These are phyloP conservation scores for Zootoca vivipara DNA, from an alignment of 2,113 vertebrate species.

Conservation along the genomic window DNA sequence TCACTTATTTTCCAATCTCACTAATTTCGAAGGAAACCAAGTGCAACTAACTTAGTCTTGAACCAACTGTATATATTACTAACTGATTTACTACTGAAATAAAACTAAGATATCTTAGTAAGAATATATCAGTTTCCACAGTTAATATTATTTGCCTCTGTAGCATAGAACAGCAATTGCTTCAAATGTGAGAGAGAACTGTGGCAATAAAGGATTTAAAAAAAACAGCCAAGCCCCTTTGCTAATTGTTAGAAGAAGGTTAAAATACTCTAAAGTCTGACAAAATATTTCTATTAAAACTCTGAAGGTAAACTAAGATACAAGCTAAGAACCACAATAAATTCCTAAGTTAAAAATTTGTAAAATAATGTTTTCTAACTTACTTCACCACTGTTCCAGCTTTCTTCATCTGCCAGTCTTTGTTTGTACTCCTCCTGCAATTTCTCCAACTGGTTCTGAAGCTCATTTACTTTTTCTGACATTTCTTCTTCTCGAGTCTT, in stretches of 20 bases:
- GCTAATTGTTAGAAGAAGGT: not conserved
- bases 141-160: not conserved
- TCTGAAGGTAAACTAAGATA: not conserved
- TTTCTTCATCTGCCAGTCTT: conserved; percentile 63
- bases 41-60: not conserved
- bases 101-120: not conserved
- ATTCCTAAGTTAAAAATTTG: conserved; percentile 1
- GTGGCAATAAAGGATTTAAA: not conserved
- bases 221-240: fast-evolving
- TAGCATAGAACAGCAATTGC: not conserved
- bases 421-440: conserved; percentile 73
- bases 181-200: not conserved
- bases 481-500: conserved; percentile 96
- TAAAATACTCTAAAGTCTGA: not conserved
- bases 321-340: not conserved
- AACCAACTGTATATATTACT: not conserved
- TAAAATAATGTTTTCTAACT: conserved; percentile 27
- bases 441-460: conserved; percentile 87
- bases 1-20: not conserved
- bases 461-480: conserved; percentile 86
- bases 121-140: not conserved
- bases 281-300: not conserved
- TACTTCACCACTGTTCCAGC: conserved; percentile 74
- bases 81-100: not conserved
- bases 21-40: not conserved